Evolutionary conservation across 2,113 vertebrate species (phyloP), one percentile per base, ranked within the genome.

Genomic region (Platichthys stellatus): DNA sequence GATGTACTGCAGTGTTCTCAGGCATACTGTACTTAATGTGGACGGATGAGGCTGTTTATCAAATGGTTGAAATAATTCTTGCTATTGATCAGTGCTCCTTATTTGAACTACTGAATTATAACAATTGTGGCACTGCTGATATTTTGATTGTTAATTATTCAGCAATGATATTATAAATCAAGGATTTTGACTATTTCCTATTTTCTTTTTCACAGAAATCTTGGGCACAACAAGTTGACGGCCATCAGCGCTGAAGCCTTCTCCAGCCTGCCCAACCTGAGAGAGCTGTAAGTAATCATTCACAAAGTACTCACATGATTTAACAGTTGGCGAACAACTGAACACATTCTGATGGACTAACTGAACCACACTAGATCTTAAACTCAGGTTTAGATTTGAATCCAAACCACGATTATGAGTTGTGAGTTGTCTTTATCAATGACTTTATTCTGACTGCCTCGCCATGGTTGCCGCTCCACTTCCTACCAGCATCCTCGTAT

Each of bases 221-320:
- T 99, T 86, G 97, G 97, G 92, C 93, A 95, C 93, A 99, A 98
- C 93, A 97, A 95, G 88, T 92, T 99, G 93, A 91, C 92, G 0
- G 90, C 93, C 92, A 94, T 98, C 82, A 93, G 94, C 87, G 86
- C 87, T 62, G 94, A 96, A 88, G 94, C 86, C 81, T 97, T 99
- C 85, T 89, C 92, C 80, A 93, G 89, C 85, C 95, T 99, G 79
- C 92, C 66, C 2, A 94, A 96, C 89, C 94, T 99, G 64, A 94
- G 93, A 92, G 97, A 98, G 93, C 93, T 98, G 98, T 99, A 92
- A 98, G 98, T 99, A 92, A 28, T 63, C 64, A 53, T 26, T 1
- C 0, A 2, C 38, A 54, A 1, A 62, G 54, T 14, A 65, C 54
- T 47, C 40, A 72, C 18, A n/a, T 51, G 15, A 40, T 58, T 63